Base-by-base conservation (phyloP, 1,140 invertebrate genomes). In the Ylistrum balloti region DNA sequence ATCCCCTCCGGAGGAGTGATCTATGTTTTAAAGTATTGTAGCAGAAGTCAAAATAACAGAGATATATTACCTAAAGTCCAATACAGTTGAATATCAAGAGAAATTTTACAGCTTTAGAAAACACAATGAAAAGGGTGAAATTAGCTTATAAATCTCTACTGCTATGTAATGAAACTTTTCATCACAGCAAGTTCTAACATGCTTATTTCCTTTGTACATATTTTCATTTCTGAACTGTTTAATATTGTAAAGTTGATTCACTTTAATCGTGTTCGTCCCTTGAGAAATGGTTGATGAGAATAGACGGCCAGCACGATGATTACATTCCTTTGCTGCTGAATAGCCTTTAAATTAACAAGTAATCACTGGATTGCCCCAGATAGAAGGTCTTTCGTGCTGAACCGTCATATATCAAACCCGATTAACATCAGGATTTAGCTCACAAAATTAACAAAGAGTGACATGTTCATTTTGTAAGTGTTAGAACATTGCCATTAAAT, bases 361-460 rank as follows among this genome's bases (percentile, higher is more conserved):
- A 74, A 22, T n/a, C 56, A 1, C n/a, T n/a, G n/a, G n/a, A n/a
- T n/a, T n/a, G n/a, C n/a, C n/a, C n/a, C n/a, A 28, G 56, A 74
- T n/a, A 28, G 13, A 22, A 28, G 56, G 22, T 74, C 17, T n/a
- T 74, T 74, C 56, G 56, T 74, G 56, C 56, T 28, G 56, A 74
- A 74, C 56, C 28, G 22, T 74, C 56, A 74, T n/a, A 74, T 11
- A 74, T 74, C 56, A 74, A 74, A n/a, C n/a, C 5, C 22, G 56
- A 74, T 74, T 74, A 74, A 74, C 56, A 74, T 28, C n/a, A n/a
- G 22, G 56, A 74, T n/a, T 74, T 74, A 28, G 56, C 56, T 74
- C 56, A 74, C 56, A 74, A 74, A 74, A 74, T 74, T 48, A 74
- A n/a, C 5, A 7, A 74, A 28, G 9, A 74, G 56, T 28, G 56